Evolutionary conservation across 2,797 vertebrate genomes (phyloP).

Genomic region (Brachymystax lenok): DNA sequence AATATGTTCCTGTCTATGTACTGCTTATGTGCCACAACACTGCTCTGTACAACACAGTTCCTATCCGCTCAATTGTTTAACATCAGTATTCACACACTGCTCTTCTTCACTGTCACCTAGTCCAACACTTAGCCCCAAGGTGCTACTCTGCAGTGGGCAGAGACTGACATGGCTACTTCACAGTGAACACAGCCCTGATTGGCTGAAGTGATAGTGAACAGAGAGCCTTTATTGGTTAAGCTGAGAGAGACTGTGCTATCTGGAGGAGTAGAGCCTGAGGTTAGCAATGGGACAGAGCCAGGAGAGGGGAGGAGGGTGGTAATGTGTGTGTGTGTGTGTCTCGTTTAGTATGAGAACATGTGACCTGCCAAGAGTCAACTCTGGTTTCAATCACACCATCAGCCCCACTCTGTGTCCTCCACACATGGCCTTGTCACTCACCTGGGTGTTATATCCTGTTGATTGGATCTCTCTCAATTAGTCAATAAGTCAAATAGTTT

Average conservation of each 20-base stretch:
- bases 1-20: neutral
- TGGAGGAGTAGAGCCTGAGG: conserved; percentile 43
- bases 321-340: conserved; percentile 43
- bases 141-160: conserved; percentile 57
- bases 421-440: conserved; percentile 24
- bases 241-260: conserved; percentile 66
- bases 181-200: conserved; percentile 63
- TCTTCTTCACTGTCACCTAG: conserved; percentile 62
- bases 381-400: conserved; percentile 85
- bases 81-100: conserved; percentile 40
- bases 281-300: conserved; percentile 55
- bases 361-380: conserved; percentile 73
- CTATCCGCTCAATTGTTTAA: conserved; percentile 15
- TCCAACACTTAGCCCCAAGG: conserved; percentile 60
- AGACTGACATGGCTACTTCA: conserved; percentile 70
- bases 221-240: conserved; percentile 50
- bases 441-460: conserved; percentile 64
- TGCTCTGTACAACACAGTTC: neutral
- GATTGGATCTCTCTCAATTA: conserved; percentile 34
- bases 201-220: conserved; percentile 57
- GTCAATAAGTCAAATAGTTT: too few species aligned
- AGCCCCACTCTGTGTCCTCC: conserved; percentile 44
- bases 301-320: conserved; percentile 25
- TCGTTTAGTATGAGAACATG: conserved; percentile 70
- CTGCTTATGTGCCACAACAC: neutral